A percentile compares a stretch with the other conserved stretches of the same genome.
These are phyloP conservation scores for Chalcosyrphus nemorum DNA, from an alignment of 2,888 invertebrate species.

Conservation along the genomic window DNA sequence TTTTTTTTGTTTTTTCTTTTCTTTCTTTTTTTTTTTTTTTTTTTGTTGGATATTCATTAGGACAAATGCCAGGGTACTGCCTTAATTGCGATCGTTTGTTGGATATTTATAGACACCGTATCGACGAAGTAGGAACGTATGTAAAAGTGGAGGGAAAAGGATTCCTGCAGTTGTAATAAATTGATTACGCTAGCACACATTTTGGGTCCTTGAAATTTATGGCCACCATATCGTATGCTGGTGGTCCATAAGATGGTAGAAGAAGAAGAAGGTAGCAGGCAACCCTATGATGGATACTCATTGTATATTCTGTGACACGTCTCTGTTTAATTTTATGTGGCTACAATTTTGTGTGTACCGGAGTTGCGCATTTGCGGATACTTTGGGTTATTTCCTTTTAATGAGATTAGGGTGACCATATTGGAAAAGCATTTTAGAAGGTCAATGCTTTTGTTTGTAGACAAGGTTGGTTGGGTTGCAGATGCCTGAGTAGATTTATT, in stretches of 20 bases:
- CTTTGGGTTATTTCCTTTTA: slow-evolving; percentile 45
- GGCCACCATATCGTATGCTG: slow-evolving; percentile 22
- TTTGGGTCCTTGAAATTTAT: slow-evolving; percentile 63
- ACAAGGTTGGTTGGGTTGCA: neutral
- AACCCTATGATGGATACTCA: slow-evolving; percentile 60
- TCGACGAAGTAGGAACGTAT: slow-evolving; percentile 10
- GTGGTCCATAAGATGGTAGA: slow-evolving; percentile 5
- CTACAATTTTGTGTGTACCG: slow-evolving; percentile 36
- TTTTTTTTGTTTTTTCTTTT: neutral
- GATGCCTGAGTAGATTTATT: neutral
- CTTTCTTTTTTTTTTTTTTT: neutral
- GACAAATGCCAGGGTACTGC: slow-evolving; percentile 44
- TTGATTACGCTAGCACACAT: slow-evolving; percentile 63
- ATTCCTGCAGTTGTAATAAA: slow-evolving; percentile 70
- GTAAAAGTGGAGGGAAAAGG: slow-evolving; percentile 37
- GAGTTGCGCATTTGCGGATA: slow-evolving; percentile 43
- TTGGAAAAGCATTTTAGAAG: slow-evolving; percentile 11
- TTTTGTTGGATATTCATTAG: slow-evolving; percentile 59
- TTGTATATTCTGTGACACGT: slow-evolving; percentile 68
- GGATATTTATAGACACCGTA: slow-evolving; percentile 54
- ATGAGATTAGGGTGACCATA: slow-evolving; percentile 29
- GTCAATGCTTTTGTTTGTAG: slow-evolving; percentile 8
- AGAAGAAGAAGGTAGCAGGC: slow-evolving; percentile 27
- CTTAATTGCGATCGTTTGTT: slow-evolving; percentile 67
- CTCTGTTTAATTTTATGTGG: slow-evolving; percentile 61